Evolutionary conservation across 2,888 invertebrate genomes (phyloP).

Genomic region (Platycnemis pennipes): DNA sequence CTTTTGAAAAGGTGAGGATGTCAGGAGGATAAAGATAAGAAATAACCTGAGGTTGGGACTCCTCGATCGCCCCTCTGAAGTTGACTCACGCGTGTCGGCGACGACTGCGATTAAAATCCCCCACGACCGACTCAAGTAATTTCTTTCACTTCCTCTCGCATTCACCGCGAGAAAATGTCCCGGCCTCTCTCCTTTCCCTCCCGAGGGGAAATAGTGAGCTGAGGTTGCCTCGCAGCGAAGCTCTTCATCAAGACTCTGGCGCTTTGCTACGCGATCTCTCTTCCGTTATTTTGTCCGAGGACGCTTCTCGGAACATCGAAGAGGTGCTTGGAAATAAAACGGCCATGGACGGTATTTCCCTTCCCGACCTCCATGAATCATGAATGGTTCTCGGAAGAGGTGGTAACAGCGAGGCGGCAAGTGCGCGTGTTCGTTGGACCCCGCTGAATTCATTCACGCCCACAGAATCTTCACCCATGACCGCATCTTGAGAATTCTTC

Average conservation of each 20-base stretch:
- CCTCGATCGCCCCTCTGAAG: background rate
- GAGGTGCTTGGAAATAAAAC: background rate
- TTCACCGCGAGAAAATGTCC: background rate
- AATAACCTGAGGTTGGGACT: background rate
- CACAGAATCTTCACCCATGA: background rate
- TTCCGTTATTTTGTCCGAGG: background rate
- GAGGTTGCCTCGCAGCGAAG: background rate
- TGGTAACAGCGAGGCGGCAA: background rate
- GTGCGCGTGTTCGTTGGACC: background rate
- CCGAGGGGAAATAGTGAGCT: background rate
- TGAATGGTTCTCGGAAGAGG: background rate
- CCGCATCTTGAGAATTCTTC: background rate
- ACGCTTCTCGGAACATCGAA: background rate
- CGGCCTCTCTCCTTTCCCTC: background rate
- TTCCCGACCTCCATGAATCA: background rate
- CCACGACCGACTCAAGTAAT: background rate
- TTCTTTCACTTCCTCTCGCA: conserved; percentile 20
- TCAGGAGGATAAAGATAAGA: background rate
- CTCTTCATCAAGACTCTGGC: background rate
- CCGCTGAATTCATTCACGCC: background rate
- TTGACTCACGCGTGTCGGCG: background rate
- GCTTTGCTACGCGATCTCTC: background rate
- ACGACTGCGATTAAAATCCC: background rate
- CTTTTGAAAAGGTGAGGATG: no score
- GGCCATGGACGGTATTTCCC: background rate